A percentile compares a stretch with the other conserved stretches of the same genome.
These are phyloP conservation scores for Azemiops feae DNA, from an alignment of 2,113 vertebrate genomes.

Conservation along the genomic window DNA sequence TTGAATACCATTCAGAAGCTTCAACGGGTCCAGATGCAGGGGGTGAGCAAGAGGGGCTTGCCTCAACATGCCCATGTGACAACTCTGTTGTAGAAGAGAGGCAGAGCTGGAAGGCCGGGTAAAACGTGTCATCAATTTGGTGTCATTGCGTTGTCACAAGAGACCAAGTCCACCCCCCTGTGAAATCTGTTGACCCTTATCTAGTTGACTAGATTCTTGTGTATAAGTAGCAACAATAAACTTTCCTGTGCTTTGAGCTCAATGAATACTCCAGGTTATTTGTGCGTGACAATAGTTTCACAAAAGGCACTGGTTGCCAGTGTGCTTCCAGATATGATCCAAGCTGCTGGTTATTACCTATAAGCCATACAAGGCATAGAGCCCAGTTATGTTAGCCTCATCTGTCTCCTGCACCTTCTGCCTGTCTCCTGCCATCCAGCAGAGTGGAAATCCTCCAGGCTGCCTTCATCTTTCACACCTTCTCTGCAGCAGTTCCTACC, in stretches of 20 bases:
- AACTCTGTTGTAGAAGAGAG: not conserved
- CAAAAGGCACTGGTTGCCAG: not conserved
- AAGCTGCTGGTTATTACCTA: not conserved
- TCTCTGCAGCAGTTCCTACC: not conserved
- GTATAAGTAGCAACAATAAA: too few species aligned
- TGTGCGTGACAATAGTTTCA: not conserved
- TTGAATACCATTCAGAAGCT: not conserved
- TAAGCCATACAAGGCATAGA: not conserved
- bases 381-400: not conserved
- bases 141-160: too few species aligned
- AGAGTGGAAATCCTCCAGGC: not conserved
- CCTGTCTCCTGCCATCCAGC: not conserved
- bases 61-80: not conserved
- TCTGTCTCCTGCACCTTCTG: not conserved
- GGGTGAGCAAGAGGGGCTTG: not conserved
- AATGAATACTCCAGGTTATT: too few species aligned
- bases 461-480: not conserved
- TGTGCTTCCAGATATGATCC: not conserved
- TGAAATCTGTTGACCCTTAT: too few species aligned
- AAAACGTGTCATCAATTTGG: too few species aligned
- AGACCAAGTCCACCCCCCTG: too few species aligned
- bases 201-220: too few species aligned
- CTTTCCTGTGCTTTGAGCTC: too few species aligned
- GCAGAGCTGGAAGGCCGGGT: too few species aligned
- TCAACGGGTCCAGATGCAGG: not conserved